Percentiles rank a stretch among this genome's conserved stretches.
phyloP scores from a whole-genome alignment of 2,888 invertebrate genomes.

The Anthoptus insignis region DNA sequence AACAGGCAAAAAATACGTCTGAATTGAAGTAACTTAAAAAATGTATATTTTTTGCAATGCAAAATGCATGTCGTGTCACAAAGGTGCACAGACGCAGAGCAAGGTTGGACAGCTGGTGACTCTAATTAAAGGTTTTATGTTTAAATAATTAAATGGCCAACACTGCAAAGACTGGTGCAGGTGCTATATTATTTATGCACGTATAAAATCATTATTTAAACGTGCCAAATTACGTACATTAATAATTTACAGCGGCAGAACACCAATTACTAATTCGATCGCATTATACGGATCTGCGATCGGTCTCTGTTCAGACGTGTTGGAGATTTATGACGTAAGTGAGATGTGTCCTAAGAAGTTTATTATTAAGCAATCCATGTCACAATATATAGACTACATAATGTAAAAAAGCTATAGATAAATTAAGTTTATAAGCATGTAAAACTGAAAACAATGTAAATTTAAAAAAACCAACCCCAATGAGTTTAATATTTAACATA shows the following conservation, averaged over 20 bases:
- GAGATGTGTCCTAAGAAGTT: not conserved
- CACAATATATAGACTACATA: no score
- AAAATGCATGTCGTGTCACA: conserved; percentile 76
- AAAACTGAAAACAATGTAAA: no score
- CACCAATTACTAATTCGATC: conserved; percentile 25
- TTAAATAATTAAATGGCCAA: conserved; percentile 83
- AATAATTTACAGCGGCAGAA: conserved; percentile 56
- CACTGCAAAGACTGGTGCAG: conserved; percentile 63
- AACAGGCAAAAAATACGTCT: conserved; percentile 52
- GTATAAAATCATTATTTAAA: conserved; percentile 82
- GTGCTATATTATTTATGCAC: conserved; percentile 75
- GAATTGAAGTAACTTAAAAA: conserved; percentile 65
- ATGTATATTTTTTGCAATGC: conserved; percentile 77
- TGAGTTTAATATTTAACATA: no score
- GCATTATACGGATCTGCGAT: conserved; percentile 12
- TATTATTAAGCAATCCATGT: not conserved
- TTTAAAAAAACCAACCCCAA: no score
- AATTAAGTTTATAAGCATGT: no score
- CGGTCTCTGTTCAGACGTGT: not conserved
- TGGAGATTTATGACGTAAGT: not conserved
- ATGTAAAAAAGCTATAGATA: no score
- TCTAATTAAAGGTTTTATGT: conserved; percentile 85
- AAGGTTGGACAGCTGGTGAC: conserved; percentile 80
- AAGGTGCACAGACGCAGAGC: conserved; percentile 75
- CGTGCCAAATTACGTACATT: conserved; percentile 76